These are phyloP conservation scores for Anadara kagoshimensis DNA, from an alignment of 1,140 invertebrate species.

Conservation along the genomic window DNA sequence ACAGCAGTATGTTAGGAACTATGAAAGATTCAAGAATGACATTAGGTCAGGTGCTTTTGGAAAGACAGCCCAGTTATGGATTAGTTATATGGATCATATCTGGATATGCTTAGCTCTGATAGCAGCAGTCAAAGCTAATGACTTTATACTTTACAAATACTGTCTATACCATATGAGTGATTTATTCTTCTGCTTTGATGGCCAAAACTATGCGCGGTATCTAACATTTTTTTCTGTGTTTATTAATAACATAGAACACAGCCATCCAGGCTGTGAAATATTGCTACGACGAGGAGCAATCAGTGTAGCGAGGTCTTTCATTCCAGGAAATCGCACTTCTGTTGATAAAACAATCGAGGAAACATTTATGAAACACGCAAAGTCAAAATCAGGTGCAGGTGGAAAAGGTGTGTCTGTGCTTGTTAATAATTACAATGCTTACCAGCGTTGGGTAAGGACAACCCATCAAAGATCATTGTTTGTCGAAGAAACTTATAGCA, in stretches of 20 bases:
- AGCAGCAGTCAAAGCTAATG: constrained; percentile 43
- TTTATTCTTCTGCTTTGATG: constrained; percentile 51
- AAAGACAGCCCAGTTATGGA: constrained; percentile 46
- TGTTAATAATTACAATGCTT: constrained; percentile 22
- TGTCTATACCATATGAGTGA: constrained; percentile 37
- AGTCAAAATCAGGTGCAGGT: constrained; percentile 16
- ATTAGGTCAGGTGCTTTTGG: constrained; percentile 3
- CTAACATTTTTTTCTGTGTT: constrained; percentile 44
- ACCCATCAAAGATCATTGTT: constrained; percentile 34
- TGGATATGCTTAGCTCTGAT: constrained; percentile 36
- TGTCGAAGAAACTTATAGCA: constrained; percentile 16
- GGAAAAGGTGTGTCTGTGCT: constrained; percentile 20
- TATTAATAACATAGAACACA: constrained; percentile 42
- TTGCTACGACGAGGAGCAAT: constrained; percentile 38
- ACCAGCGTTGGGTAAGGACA: constrained; percentile 38
- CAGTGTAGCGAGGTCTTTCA: constrained; percentile 46
- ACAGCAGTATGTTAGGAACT: neutral
- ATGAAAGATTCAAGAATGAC: neutral
- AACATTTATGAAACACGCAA: constrained; percentile 48
- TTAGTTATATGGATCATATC: constrained; percentile 45
- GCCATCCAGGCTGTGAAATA: constrained; percentile 40
- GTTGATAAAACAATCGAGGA: constrained; percentile 54
- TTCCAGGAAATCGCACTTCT: constrained; percentile 40
- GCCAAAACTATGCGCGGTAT: constrained; percentile 49
- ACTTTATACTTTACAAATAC: constrained; percentile 38